These are phyloP conservation scores for Polypedilum pembai DNA, from an alignment of 1,140 invertebrate genomes.

Conservation along the genomic window DNA sequence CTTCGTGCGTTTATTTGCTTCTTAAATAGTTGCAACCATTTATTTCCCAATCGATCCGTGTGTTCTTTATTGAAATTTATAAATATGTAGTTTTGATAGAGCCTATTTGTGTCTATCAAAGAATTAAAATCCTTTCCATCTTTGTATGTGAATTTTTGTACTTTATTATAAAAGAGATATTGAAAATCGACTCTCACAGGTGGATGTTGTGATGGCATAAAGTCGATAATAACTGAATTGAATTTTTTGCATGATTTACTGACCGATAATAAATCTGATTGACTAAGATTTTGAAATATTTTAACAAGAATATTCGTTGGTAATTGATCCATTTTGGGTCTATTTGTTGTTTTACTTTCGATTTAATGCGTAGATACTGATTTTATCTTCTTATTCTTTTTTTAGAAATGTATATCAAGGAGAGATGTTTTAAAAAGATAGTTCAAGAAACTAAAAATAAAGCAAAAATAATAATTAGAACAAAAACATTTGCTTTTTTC, in stretches of 20 bases:
- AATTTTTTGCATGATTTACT: neutral
- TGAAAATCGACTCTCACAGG: neutral
- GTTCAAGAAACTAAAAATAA: too few species aligned
- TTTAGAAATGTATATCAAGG: neutral
- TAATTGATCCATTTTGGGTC: neutral
- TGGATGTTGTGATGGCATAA: neutral
- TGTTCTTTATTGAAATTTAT: constrained; percentile 20
- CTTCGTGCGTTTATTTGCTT: constrained; percentile 4
- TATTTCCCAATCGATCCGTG: neutral
- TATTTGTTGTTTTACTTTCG: neutral
- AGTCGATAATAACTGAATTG: constrained; percentile 6
- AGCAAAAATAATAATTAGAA: too few species aligned
- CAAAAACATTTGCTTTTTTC: too few species aligned
- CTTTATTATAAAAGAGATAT: constrained; percentile 2
- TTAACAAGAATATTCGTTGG: neutral
- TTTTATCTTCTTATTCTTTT: neutral
- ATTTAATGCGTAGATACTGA: neutral
- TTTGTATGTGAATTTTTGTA: constrained; percentile 22
- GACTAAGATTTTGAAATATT: neutral
- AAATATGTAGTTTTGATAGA: neutral
- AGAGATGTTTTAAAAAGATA: too few species aligned
- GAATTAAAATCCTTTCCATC: neutral
- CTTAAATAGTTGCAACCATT: constrained; percentile 1
- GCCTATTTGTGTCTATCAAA: neutral
- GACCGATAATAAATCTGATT: neutral